A percentile compares a stretch with the other conserved stretches of the same genome.
Conservation (phyloP, 2,113 vertebrate genomes). For the Aspidoscelis tigris region DNA sequence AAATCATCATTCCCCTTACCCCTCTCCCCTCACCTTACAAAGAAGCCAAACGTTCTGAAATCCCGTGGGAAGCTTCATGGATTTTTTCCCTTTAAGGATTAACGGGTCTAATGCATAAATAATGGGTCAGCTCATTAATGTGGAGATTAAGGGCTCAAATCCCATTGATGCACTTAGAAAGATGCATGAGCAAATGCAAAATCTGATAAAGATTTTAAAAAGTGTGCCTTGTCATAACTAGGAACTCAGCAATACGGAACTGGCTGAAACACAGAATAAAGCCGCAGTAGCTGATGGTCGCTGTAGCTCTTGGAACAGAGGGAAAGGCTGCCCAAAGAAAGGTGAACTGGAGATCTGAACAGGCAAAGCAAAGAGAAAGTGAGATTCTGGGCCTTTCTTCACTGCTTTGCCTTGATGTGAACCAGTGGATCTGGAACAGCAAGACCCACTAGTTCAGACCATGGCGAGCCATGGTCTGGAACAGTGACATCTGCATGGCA, state of each 20-base stretch:
- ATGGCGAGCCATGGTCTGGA: no score
- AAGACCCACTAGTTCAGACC: no score
- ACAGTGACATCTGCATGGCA: no score
- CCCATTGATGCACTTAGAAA: conserved; percentile 38
- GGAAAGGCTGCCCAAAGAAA: no score
- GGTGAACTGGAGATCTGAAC: no score
- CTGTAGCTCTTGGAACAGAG: neutral
- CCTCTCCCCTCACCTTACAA: neutral
- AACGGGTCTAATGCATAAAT: conserved; percentile 50
- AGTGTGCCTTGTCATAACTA: conserved; percentile 8
- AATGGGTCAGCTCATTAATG: conserved; percentile 47
- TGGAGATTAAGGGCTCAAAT: conserved; percentile 53
- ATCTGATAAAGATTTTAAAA: conserved; percentile 46
- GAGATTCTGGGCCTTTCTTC: no score
- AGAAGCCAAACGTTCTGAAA: conserved; percentile 2
- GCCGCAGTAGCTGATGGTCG: neutral
- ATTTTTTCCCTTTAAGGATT: conserved; percentile 44
- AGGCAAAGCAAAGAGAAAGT: no score
- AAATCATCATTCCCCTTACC: neutral
- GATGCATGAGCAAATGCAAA: conserved; percentile 41
- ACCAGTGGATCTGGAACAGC: no score
- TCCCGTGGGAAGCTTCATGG: conserved; percentile 55
- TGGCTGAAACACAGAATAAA: neutral
- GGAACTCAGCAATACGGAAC: neutral
- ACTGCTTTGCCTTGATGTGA: no score